Evolutionary conservation across 2,797 vertebrate genomes (phyloP).

Genomic region (Phrynocephalus forsythii): DNA sequence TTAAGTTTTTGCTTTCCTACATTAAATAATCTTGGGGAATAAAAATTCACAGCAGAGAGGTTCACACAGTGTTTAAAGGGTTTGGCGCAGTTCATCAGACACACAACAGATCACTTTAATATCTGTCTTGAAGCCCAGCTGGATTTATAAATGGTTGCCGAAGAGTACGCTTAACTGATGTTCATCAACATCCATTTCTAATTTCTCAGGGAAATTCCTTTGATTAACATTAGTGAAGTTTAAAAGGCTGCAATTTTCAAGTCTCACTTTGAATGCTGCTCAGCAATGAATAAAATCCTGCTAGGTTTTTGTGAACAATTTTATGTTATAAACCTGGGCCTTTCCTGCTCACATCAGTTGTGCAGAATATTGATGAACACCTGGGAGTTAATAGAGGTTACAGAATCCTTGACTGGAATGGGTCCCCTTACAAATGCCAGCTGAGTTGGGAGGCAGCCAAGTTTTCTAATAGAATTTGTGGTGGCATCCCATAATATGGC

Average conservation of each 20-base stretch:
- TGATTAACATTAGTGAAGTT: neutral
- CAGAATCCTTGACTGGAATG: slow-evolving; percentile 10
- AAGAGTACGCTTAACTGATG: neutral
- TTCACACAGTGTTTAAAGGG: neutral
- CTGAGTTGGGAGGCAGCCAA: neutral
- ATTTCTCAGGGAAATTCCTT: slow-evolving; percentile 2
- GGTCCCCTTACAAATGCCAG: neutral
- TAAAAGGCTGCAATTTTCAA: slow-evolving; percentile 3
- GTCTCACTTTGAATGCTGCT: slow-evolving; percentile 8
- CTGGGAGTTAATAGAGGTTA: slow-evolving; percentile 14
- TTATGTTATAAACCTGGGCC: neutral
- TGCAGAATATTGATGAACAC: slow-evolving; percentile 17
- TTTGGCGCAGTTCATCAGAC: neutral
- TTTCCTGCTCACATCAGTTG: neutral
- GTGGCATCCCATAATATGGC: too few relatives aligned
- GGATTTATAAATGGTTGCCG: neutral
- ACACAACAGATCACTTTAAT: neutral
- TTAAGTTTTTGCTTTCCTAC: neutral
- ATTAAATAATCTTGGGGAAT: neutral
- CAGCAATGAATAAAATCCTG: neutral
- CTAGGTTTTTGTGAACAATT: neutral
- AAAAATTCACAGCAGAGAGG: neutral
- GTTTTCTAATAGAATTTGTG: neutral
- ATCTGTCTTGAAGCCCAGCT: neutral
- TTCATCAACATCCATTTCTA: slow-evolving; percentile 9